These are phyloP conservation scores for Acanthoscelides obtectus DNA, from an alignment of 2,888 invertebrate genomes.

Conservation along the genomic window DNA sequence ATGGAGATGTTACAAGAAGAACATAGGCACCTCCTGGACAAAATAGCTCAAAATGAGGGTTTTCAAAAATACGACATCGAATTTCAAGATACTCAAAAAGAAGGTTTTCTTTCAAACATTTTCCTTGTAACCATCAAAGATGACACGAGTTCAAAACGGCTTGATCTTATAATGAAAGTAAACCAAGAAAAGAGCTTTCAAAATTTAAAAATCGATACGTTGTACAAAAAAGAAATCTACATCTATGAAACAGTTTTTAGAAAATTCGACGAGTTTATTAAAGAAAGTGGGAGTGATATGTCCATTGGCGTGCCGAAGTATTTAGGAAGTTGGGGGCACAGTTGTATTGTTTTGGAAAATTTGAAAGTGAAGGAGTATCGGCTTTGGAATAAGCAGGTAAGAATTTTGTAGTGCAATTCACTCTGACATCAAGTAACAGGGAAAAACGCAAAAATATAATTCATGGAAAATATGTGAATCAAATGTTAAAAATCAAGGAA, in stretches of 20 bases:
- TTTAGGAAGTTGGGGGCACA: neutral
- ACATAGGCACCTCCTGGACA: neutral
- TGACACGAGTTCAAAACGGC: neutral
- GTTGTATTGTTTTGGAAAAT: conserved; percentile 31
- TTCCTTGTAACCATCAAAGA: neutral
- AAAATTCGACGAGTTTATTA: neutral
- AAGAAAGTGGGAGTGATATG: neutral
- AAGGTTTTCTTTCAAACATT: neutral
- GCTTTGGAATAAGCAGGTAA: conserved; percentile 24
- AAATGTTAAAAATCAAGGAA: too few relatives aligned
- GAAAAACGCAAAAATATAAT: too few relatives aligned
- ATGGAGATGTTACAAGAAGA: too few relatives aligned
- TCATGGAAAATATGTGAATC: too few relatives aligned
- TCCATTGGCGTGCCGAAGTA: neutral
- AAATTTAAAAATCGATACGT: neutral
- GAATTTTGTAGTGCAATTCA: too few relatives aligned
- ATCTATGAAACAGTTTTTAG: neutral
- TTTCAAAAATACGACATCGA: neutral
- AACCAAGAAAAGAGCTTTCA: neutral
- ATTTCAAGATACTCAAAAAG: neutral
- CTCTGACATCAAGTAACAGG: too few relatives aligned
- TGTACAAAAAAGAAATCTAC: neutral
- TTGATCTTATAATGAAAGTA: neutral
- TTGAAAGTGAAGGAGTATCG: conserved; percentile 28
- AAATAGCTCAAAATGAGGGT: neutral